A percentile compares a stretch with the other conserved stretches of the same genome.
Conservation (phyloP, 2,113 vertebrate species). For the Seriola rivoliana region DNA sequence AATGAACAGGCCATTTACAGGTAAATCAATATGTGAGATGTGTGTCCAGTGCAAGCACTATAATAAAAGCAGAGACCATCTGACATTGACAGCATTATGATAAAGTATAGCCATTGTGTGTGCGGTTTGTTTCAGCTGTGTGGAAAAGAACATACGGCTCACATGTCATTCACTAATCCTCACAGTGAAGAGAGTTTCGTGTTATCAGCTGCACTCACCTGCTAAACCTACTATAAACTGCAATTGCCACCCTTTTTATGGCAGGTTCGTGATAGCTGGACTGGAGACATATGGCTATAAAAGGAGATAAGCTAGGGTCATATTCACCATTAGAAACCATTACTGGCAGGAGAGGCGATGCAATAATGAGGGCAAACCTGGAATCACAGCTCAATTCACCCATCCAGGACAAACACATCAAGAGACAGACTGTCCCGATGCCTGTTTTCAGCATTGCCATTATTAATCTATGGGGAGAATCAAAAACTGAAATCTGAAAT, state of each 20-base stretch:
- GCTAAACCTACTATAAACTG: conserved; percentile 67
- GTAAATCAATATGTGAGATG: conserved; percentile 36
- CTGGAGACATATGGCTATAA: conserved; percentile 61
- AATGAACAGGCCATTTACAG: conserved; percentile 14
- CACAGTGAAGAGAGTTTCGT: conserved; percentile 9
- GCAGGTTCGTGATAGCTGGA: conserved; percentile 48
- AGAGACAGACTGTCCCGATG: neutral
- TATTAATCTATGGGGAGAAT: neutral
- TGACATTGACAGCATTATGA: conserved; percentile 55
- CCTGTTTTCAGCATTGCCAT: neutral
- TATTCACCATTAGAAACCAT: conserved; percentile 51
- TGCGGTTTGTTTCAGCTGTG: conserved; percentile 29
- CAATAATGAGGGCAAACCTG: conserved; percentile 25
- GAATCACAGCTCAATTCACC: conserved; percentile 5
- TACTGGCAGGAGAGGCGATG: conserved; percentile 28
- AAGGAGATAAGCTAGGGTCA: conserved; percentile 67
- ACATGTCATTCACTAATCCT: conserved; percentile 43
- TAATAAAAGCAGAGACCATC: conserved; percentile 46
- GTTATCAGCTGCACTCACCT: conserved; percentile 76
- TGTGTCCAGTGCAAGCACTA: conserved; percentile 8
- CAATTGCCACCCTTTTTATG: conserved; percentile 66
- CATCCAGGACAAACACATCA: neutral
- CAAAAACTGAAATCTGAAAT: neutral
- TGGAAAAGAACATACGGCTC: conserved; percentile 47
- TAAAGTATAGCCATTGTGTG: conserved; percentile 13